Percentiles rank a stretch among this genome's conserved stretches.
These are phyloP conservation scores for Atta cephalotes DNA, from an alignment of 1,140 invertebrate species.

Conservation along the genomic window DNA sequence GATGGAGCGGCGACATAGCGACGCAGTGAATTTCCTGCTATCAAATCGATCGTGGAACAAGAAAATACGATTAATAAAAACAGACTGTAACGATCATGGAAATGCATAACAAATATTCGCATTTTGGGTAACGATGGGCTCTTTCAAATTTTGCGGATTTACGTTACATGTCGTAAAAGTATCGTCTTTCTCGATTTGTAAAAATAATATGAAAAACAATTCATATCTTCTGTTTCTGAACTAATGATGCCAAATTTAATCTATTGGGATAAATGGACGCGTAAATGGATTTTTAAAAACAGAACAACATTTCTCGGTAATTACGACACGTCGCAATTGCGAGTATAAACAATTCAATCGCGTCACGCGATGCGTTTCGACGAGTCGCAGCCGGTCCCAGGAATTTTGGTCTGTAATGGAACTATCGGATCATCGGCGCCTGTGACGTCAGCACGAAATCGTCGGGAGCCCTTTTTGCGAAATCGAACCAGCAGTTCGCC, in stretches of 20 bases:
- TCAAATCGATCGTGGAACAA: conserved; percentile 63
- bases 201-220: conserved; percentile 1
- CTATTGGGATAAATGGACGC: not conserved
- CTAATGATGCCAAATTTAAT: not conserved
- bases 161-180: not conserved
- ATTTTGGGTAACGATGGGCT: not conserved
- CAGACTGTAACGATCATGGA: conserved; percentile 49
- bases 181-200: not conserved
- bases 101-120: conserved; percentile 52
- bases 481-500: conserved; percentile 54
- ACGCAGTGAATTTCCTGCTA: conserved; percentile 59
- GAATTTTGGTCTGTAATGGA: conserved; percentile 57
- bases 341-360: conserved; percentile 39
- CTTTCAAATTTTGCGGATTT: conserved; percentile 43
- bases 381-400: conserved; percentile 47
- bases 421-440: conserved; percentile 53
- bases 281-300: conserved; percentile 35
- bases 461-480: conserved; percentile 61
- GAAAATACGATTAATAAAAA: conserved; percentile 61
- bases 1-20: conserved; percentile 55
- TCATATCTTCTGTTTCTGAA: not conserved
- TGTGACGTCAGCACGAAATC: conserved; percentile 66
- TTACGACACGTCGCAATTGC: conserved; percentile 27
- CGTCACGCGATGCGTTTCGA: conserved; percentile 21
- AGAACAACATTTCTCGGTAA: conserved; percentile 2